Percentiles rank a stretch among this genome's conserved stretches.
Evolutionary conservation across 1,140 invertebrate species (phyloP).

Genomic region (Drosophila ananassae): DNA sequence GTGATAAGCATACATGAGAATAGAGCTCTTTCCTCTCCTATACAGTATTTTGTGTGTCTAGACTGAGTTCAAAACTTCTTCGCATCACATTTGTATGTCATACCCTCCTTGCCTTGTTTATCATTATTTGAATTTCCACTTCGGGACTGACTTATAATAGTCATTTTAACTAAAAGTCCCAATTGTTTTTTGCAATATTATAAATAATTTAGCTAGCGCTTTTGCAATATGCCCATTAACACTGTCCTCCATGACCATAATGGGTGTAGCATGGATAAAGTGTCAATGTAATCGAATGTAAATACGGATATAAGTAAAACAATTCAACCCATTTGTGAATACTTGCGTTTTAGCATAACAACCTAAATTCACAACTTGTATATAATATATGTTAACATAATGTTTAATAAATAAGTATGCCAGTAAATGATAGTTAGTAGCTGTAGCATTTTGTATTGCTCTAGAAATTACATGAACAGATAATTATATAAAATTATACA

Average conservation of each 20-base stretch:
- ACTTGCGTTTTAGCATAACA: constrained; percentile 70
- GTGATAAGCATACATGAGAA: constrained; percentile 37
- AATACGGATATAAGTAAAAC: constrained; percentile 20
- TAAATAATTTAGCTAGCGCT: constrained; percentile 37
- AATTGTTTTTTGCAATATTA: constrained; percentile 64
- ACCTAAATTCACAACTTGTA: constrained; percentile 34
- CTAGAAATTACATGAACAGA: constrained; percentile 50
- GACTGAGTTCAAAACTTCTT: constrained; percentile 18
- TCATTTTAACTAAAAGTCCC: constrained; percentile 25
- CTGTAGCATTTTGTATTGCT: constrained; percentile 63
- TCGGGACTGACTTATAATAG: constrained; percentile 17
- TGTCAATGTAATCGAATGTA: constrained; percentile 30
- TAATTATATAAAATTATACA: constrained; percentile 36
- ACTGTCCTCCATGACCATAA: constrained; percentile 4
- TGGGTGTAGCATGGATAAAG: constrained; percentile 18
- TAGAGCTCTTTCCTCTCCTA: constrained; percentile 7
- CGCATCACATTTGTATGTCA: constrained; percentile 33
- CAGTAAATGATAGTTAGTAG: constrained; percentile 58
- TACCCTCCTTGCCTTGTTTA: constrained; percentile 21
- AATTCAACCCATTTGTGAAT: constrained; percentile 19
- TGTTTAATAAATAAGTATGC: constrained; percentile 47
- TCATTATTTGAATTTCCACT: constrained; percentile 4
- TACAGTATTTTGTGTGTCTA: constrained; percentile 22
- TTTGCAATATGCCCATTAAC: constrained; percentile 14
- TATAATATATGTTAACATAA: constrained; percentile 35